phyloP scores from a whole-genome alignment of 1,140 invertebrate genomes.

The Vanessa atalanta region DNA sequence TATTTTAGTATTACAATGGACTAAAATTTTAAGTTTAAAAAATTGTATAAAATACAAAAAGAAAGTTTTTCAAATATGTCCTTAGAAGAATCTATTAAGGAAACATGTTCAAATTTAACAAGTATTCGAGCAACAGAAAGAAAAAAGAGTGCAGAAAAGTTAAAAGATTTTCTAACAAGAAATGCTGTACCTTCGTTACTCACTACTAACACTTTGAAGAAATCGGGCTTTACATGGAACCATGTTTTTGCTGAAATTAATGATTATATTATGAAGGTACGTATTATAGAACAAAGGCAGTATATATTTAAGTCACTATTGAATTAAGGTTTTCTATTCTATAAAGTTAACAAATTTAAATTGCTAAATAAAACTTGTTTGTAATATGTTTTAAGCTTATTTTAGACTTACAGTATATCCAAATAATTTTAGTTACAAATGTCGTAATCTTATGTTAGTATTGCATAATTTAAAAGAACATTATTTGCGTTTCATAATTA shows the following conservation, averaged over 20 bases:
- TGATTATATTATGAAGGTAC: conserved; percentile 68
- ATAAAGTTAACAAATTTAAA: background rate
- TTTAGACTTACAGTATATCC: no score
- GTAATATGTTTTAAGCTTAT: background rate
- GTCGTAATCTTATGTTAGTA: no score
- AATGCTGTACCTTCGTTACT: conserved; percentile 65
- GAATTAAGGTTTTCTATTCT: background rate
- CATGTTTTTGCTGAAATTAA: conserved; percentile 67
- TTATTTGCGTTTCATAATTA: no score
- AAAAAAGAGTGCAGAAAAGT: conserved; percentile 64
- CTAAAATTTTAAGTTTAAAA: no score
- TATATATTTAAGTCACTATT: background rate
- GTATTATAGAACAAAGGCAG: background rate
- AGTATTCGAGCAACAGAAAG: conserved; percentile 57
- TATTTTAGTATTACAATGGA: background rate
- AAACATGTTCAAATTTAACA: conserved; percentile 54
- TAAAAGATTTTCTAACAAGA: conserved; percentile 66
- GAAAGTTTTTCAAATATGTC: conserved; percentile 45
- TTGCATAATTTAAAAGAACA: no score
- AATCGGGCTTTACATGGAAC: conserved; percentile 64
- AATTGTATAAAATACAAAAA: background rate
- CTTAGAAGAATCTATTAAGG: conserved; percentile 56
- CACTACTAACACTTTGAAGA: conserved; percentile 58
- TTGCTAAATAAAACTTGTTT: background rate
- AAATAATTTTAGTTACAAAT: no score